Conservation (phyloP, 2,888 invertebrate species). For the Synanthedon myopaeformis region DNA sequence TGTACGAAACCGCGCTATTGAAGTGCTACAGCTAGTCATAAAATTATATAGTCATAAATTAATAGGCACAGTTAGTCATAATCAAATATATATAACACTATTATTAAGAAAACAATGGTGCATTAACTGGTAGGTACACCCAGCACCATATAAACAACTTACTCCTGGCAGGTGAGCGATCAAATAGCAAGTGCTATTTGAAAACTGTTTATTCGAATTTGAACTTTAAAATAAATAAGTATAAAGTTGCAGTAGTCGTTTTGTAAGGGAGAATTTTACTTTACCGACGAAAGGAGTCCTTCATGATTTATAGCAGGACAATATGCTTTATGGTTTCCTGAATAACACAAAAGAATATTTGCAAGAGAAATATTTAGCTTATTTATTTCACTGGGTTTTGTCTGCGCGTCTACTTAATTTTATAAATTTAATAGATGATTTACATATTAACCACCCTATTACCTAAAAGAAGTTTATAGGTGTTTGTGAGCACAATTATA, state of each 20-base stretch:
- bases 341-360: slow-evolving; percentile 37
- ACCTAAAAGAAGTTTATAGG: too few species aligned
- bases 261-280: not conserved
- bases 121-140: slow-evolving; percentile 12
- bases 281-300: slow-evolving; percentile 31
- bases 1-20: too few species aligned
- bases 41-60: too few species aligned
- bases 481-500: too few species aligned
- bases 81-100: too few species aligned
- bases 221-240: not conserved
- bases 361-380: slow-evolving; percentile 6
- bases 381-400: not conserved
- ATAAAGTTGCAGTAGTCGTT: not conserved
- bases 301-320: slow-evolving; percentile 56
- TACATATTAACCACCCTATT: too few species aligned
- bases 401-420: too few species aligned
- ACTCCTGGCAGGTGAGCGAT: slow-evolving; percentile 12
- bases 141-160: slow-evolving; percentile 21
- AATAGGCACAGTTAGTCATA: too few species aligned
- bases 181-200: not conserved
- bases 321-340: slow-evolving; percentile 55
- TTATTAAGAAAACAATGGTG: too few species aligned
- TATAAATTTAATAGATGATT: too few species aligned
- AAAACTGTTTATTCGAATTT: not conserved
- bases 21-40: too few species aligned